phyloP scores from a whole-genome alignment of 2,888 invertebrate species.

The Clistopyga incitator region DNA sequence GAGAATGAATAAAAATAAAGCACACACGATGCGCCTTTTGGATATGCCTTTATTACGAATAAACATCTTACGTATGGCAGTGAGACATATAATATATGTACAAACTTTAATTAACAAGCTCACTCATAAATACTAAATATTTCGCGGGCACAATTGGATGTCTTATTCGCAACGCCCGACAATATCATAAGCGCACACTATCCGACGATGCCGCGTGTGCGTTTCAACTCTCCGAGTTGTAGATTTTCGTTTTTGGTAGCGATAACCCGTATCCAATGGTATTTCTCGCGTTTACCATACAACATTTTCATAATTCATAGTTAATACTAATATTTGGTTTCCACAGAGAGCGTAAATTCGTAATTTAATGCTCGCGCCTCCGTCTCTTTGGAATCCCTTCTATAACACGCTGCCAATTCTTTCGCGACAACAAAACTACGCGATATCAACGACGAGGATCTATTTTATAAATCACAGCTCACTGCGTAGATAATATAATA shows the following conservation, averaged over 20 bases:
- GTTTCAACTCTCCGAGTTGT: constrained; percentile 53
- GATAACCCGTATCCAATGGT: constrained; percentile 42
- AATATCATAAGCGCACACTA: constrained; percentile 45
- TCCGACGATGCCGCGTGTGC: constrained; percentile 51
- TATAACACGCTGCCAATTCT: constrained; percentile 11
- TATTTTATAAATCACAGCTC: constrained; percentile 52
- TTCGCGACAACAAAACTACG: constrained; percentile 24
- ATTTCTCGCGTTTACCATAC: constrained; percentile 18
- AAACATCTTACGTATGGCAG: constrained; percentile 68
- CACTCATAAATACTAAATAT: constrained; percentile 64
- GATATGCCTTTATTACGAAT: constrained; percentile 58
- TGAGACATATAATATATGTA: constrained; percentile 64
- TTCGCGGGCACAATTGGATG: constrained; percentile 37
- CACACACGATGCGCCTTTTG: constrained; percentile 7
- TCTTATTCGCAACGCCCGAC: constrained; percentile 41
- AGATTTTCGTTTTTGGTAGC: constrained; percentile 55
- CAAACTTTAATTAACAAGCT: constrained; percentile 52
- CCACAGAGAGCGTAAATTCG: constrained; percentile 60
- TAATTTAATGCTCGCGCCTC: constrained; percentile 42
- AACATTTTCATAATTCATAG: constrained; percentile 26
- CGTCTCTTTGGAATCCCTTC: constrained; percentile 69
- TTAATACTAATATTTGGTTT: constrained; percentile 67
- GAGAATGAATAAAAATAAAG: background rate
- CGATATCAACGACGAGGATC: constrained; percentile 34
- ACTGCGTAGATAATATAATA: constrained; percentile 40